Conservation (phyloP, 2,113 vertebrate genomes). For the Prochilodus magdalenae region DNA sequence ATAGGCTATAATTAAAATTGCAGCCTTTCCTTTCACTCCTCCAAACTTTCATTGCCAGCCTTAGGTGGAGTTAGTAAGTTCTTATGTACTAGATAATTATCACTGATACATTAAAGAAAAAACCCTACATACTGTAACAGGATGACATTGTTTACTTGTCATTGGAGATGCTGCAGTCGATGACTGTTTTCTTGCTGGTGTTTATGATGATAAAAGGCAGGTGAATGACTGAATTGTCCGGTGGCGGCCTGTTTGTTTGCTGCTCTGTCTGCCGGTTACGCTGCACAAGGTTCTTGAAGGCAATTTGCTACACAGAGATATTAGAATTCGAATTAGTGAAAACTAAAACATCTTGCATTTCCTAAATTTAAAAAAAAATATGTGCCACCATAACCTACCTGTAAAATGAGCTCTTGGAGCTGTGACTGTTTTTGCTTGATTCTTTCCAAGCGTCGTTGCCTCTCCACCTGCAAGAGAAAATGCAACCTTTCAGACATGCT, state of each 20-base stretch:
- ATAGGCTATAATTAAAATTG: no score
- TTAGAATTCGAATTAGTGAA: not conserved
- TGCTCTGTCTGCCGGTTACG: constrained; percentile 93
- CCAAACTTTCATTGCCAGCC: no score
- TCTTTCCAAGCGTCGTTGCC: constrained; percentile 92
- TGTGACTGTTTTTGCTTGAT: constrained; percentile 99
- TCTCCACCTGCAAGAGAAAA: constrained; percentile 83
- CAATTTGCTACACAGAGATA: constrained; percentile 91
- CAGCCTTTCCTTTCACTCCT: no score
- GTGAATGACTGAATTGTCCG: constrained; percentile 96
- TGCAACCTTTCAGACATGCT: not conserved
- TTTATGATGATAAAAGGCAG: constrained; percentile 98
- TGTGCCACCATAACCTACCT: constrained; percentile 77
- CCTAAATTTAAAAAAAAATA: not conserved
- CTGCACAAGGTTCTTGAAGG: constrained; percentile 98
- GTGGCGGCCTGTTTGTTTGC: constrained; percentile 88
- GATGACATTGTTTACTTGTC: constrained; percentile 86
- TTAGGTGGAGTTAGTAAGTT: no score
- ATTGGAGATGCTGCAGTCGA: constrained; percentile 99
- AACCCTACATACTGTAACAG: not conserved
- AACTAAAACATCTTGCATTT: not conserved
- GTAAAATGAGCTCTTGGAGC: constrained; percentile 97
- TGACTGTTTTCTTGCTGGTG: constrained; percentile 99
- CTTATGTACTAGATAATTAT: no score
- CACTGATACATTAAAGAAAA: not conserved